Evolutionary conservation across 2,888 invertebrate species (phyloP), one percentile per base, ranked within the genome.

Genomic region (Blomia tropicalis): DNA sequence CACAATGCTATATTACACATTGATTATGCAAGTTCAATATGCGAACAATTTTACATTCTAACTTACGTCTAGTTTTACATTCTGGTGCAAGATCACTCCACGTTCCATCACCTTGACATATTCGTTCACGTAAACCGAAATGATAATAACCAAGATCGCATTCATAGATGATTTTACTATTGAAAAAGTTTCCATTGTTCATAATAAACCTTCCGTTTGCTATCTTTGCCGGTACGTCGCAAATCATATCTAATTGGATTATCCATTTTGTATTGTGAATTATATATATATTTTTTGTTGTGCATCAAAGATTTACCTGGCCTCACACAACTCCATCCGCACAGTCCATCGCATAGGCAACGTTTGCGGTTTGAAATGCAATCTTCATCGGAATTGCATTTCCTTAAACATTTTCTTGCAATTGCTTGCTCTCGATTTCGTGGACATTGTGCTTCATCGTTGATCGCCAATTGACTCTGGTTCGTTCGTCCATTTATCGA

Each of bases 281-380:
- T 19, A 44, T 5, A 22, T n/a, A 5, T 19, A 44, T 5, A 19
- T 19, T 4, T 44, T 19, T n/a, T 44, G 44, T 32, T 5, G n/a
- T 19, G 4, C 5, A n/a, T n/a, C n/a, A n/a, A n/a, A n/a, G n/a
- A n/a, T 78, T 78, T 70, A 90, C 91, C 88, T 74, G 91, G 92
- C 74, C 95, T 93, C 69, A 96, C 91, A 75, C 96, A 98, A 60
- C 92, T 92, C 82, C 90, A 85, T 63, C 96, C 96, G 72, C 96
- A 96, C 1, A 74, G 74, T 56, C 93, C 95, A 72, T 98, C 96
- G 73, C 96, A 98, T 66, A 92, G 80, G 73, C 96, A 98, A 72
- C 90, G 85, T 77, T 93, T 92, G 78, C 89, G 87, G 76, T 88
- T 87, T 72, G 92, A 92, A 75, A 91, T 90, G 75, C 96, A 96